Evolutionary conservation across 2,113 vertebrate species (phyloP).

Genomic region (Pipa parva): DNA sequence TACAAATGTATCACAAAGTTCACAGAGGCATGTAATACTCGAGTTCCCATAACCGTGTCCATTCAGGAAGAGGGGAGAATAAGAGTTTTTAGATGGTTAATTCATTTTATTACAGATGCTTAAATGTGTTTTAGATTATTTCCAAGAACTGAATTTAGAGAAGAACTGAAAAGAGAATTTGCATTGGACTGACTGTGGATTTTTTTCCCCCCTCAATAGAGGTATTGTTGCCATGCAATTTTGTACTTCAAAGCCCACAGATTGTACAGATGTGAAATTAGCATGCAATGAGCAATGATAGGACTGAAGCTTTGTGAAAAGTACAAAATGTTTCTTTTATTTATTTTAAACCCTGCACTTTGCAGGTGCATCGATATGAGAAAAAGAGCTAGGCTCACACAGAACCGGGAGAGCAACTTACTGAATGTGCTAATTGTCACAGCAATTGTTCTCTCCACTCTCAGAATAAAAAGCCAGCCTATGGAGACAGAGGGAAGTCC

Average conservation of each 20-base stretch:
- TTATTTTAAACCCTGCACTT: conserved; percentile 46
- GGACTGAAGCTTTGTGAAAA: conserved; percentile 45
- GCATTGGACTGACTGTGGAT: neutral
- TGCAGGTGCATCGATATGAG: conserved; percentile 62
- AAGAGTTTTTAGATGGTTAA: no score
- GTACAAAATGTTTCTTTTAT: conserved; percentile 47
- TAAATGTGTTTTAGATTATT: neutral
- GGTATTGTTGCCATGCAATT: neutral
- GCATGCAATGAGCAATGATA: conserved; percentile 10
- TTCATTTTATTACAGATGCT: neutral
- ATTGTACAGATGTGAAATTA: conserved; percentile 26
- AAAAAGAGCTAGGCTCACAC: conserved; percentile 45
- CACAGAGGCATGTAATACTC: no score
- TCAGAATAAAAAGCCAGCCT: conserved; percentile 61
- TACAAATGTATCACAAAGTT: no score
- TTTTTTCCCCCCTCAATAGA: neutral
- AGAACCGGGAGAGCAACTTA: conserved; percentile 48
- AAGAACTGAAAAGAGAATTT: neutral
- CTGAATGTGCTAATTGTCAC: conserved; percentile 57
- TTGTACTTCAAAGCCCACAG: conserved; percentile 2
- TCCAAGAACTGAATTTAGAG: no score
- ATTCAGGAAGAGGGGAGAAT: no score
- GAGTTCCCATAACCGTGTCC: no score
- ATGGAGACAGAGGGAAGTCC: conserved; percentile 68
- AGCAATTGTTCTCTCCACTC: conserved; percentile 53